Conservation (phyloP, 1,140 invertebrate species). For the Micrasema minimum region DNA sequence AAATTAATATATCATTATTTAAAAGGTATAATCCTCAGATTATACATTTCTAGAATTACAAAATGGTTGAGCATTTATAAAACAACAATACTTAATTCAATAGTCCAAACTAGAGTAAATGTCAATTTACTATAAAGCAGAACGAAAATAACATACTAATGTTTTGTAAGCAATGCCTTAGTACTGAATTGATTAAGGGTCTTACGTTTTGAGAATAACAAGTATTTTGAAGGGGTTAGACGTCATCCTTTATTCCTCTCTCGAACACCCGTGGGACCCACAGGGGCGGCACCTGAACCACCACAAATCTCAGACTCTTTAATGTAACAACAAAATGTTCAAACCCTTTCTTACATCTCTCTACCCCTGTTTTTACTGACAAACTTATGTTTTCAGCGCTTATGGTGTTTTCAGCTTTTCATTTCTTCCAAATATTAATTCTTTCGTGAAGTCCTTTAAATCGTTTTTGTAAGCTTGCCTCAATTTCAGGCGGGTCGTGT, state of each 20-base stretch:
- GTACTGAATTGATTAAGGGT: not conserved
- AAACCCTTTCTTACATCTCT: conserved; percentile 1
- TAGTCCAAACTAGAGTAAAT: too few relatives aligned
- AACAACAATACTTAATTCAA: too few relatives aligned
- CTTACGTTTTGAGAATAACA: conserved; percentile 5
- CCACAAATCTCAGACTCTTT: conserved; percentile 44
- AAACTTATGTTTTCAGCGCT: conserved; percentile 3
- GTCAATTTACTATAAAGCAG: too few relatives aligned
- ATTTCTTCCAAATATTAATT: conserved; percentile 40
- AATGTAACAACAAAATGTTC: conserved; percentile 50
- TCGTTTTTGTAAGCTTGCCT: conserved; percentile 35
- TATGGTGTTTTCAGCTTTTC: conserved; percentile 18
- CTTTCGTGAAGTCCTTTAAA: conserved; percentile 42
- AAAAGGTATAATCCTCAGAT: too few relatives aligned
- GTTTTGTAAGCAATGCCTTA: not conserved
- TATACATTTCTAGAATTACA: too few relatives aligned
- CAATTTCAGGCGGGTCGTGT: conserved; percentile 34
- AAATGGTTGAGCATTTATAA: too few relatives aligned
- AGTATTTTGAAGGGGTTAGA: conserved; percentile 9
- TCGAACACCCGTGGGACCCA: not conserved
- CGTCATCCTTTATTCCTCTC: conserved; percentile 28
- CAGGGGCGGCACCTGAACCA: conserved; percentile 42
- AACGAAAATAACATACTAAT: too few relatives aligned
- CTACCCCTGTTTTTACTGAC: too few relatives aligned
- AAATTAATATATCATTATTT: too few relatives aligned